Evolutionary conservation across 2,888 invertebrate genomes (phyloP), one percentile per base, ranked within the genome.

Genomic region (Nyleta sp.): DNA sequence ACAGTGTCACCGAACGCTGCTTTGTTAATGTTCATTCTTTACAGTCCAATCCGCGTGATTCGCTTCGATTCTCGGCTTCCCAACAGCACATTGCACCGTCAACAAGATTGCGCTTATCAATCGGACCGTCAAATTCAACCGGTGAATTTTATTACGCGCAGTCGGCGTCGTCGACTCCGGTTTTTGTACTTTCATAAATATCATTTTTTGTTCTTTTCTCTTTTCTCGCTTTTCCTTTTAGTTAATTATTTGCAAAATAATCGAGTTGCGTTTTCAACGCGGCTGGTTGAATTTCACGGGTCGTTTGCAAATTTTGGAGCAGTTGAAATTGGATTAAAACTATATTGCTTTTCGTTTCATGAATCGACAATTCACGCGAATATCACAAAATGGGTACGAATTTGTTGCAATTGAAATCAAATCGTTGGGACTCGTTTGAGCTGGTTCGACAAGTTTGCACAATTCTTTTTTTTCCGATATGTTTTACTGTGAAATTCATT

Each of bases 1-100:
- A 83, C 86, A 87, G 84, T 87, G 88, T 88, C 87, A 87, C 88
- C 86, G 86, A 83, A 87, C 84, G 86, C 86, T 86, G 86, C 85
- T 85, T 84, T 85, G 81, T 83, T 81, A 64, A 80, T 53, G 57
- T 48, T 59, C 40, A 28, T 74, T 52, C 68, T 75, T 82, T 76
- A 84, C 81, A 81, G 64, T 64, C 79, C 80, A 80, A 71, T 74
- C 46, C 59, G 40, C 60, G 60, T 77, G 38, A 70, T 75, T 52
- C 78, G 7, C 15, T 38, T 67, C 31, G 22, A 33, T 46, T 48
- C 11, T 35, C 35, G 38, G 20, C 2, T 40, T 44, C 22, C 78
- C 64, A 60, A 62, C 65, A 75, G 71, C 62, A 52, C 79, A 84
- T 84, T 83, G 84, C 84, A 84, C 84, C 78, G 53, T 80, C 71